Evolutionary conservation across 2,888 invertebrate species (phyloP).

Genomic region (Patella depressa): DNA sequence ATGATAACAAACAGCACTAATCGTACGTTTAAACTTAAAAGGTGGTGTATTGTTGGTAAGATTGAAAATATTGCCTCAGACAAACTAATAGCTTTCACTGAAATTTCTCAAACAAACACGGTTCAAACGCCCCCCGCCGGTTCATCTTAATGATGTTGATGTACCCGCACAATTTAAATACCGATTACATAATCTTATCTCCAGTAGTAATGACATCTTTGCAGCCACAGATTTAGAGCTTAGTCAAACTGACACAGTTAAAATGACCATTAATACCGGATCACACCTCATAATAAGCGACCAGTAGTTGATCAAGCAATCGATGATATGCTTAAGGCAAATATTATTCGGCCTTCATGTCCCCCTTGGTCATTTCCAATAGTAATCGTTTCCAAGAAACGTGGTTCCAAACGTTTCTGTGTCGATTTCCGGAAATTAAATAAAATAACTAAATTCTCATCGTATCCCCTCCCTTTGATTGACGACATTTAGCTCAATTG

Average conservation of each 20-base stretch:
- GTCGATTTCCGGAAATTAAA: neutral
- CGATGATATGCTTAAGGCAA: neutral
- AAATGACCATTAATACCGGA: too few relatives aligned
- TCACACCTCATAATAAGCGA: neutral
- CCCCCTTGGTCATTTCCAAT: neutral
- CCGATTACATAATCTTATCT: neutral
- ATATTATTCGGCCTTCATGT: neutral
- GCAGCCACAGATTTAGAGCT: too few relatives aligned
- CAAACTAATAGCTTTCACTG: neutral
- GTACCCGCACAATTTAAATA: neutral
- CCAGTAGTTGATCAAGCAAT: neutral
- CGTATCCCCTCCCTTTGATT: constrained; percentile 5
- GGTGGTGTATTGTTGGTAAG: neutral
- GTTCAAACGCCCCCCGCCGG: too few relatives aligned
- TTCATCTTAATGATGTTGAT: neutral
- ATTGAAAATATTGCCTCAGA: neutral
- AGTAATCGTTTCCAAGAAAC: neutral
- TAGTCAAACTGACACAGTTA: too few relatives aligned
- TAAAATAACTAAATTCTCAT: constrained; percentile 27
- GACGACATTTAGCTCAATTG: neutral
- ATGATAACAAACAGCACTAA: too few relatives aligned
- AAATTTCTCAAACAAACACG: neutral
- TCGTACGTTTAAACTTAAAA: neutral
- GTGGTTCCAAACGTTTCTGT: neutral
- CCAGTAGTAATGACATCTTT: neutral